These are phyloP conservation scores for Oxyruncus cristatus DNA, from an alignment of 2,113 vertebrate genomes.

Conservation along the genomic window DNA sequence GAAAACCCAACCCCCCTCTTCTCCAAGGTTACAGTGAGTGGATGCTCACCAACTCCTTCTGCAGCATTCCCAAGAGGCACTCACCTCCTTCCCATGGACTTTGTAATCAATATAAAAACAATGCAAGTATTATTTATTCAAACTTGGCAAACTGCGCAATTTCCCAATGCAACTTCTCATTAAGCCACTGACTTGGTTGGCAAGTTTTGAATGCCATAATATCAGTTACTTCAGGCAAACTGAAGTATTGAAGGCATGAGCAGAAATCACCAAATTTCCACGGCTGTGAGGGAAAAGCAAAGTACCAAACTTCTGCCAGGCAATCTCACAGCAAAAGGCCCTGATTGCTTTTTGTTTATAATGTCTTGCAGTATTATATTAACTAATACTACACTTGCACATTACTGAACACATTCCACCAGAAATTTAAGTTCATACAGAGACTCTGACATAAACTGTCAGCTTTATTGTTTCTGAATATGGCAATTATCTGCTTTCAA, in stretches of 20 bases:
- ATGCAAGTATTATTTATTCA: neutral
- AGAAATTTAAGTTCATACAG: neutral
- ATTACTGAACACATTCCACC: neutral
- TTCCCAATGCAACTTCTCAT: neutral
- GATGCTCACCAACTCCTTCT: neutral
- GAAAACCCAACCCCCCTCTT: neutral
- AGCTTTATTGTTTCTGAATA: neutral
- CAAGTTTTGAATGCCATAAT: neutral
- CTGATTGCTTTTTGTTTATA: neutral
- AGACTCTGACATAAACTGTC: neutral
- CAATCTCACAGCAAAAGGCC: neutral
- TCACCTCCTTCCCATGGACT: neutral
- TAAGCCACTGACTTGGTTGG: neutral
- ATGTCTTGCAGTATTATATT: neutral
- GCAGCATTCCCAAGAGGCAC: neutral
- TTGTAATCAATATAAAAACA: neutral
- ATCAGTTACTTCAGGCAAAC: neutral
- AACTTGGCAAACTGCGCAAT: neutral
- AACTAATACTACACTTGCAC: neutral
- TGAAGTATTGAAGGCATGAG: neutral
- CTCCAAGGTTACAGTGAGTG: neutral
- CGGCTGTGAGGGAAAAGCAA: neutral
- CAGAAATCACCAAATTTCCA: neutral
- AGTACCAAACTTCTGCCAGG: neutral
- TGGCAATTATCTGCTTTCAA: neutral